These are phyloP conservation scores for Neotragus moschatus DNA, from an alignment of 2,113 vertebrate genomes.

Conservation along the genomic window DNA sequence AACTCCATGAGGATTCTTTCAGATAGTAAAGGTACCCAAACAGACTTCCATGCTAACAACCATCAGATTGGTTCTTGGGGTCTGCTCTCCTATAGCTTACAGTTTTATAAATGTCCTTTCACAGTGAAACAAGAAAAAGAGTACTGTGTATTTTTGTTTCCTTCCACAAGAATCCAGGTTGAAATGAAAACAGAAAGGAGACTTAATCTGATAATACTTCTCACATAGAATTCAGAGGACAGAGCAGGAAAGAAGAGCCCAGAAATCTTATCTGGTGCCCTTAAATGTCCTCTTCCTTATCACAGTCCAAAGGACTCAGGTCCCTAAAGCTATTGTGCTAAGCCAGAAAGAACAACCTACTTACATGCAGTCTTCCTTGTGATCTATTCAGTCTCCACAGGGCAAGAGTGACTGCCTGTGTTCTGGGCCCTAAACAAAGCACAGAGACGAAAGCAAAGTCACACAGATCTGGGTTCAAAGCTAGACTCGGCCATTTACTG, in stretches of 20 bases:
- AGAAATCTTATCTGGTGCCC: not conserved
- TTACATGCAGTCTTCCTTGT: not conserved
- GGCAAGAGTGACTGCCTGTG: not conserved
- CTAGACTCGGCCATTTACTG: not conserved
- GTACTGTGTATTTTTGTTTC: not conserved
- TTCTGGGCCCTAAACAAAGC: not conserved
- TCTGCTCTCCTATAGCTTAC: not conserved
- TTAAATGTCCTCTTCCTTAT: constrained; percentile 35
- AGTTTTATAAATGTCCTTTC: not conserved
- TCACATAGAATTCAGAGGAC: not conserved
- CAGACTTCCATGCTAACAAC: not conserved
- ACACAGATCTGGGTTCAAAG: not conserved
- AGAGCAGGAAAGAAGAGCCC: not conserved
- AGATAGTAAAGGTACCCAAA: not conserved
- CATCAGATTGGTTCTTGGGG: not conserved
- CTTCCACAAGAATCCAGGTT: constrained; percentile 29
- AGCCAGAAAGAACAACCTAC: not conserved
- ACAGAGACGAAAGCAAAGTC: not conserved
- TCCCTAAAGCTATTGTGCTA: not conserved
- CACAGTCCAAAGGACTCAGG: not conserved
- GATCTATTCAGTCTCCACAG: not conserved
- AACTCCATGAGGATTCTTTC: not conserved
- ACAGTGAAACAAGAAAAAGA: not conserved
- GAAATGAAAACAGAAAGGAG: constrained; percentile 24
- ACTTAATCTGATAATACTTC: not conserved